A percentile compares a stretch with the other conserved stretches of the same genome.
These are phyloP conservation scores for Excalfactoria chinensis DNA, from an alignment of 2,113 vertebrate species.

Conservation along the genomic window DNA sequence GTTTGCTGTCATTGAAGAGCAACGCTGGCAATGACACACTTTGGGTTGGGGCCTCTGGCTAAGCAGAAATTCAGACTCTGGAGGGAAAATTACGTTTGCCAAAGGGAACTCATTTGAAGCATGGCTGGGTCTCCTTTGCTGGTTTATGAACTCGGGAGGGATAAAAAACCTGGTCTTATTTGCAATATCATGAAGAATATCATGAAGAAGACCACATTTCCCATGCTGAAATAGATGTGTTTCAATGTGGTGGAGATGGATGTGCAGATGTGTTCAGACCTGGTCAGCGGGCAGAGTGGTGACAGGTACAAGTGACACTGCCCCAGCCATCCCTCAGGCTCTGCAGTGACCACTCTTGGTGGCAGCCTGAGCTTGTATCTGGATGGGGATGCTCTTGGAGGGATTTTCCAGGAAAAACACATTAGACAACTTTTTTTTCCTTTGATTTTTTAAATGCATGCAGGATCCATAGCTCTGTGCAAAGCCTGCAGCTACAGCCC, in stretches of 20 bases:
- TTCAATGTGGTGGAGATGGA: not conserved
- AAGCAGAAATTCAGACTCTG: not conserved
- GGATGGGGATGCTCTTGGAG: not conserved
- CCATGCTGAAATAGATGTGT: not conserved
- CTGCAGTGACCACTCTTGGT: not conserved
- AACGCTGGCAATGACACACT: not conserved
- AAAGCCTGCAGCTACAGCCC: not conserved
- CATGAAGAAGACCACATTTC: no score
- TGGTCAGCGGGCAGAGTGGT: not conserved
- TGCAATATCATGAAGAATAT: rapidly evolving
- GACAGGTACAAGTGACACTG: not conserved
- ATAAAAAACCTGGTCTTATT: not conserved
- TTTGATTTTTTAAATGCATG: not conserved
- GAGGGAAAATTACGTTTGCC: not conserved
- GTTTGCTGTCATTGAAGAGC: not conserved
- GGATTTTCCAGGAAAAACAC: constrained; percentile 36
- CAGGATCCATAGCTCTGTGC: not conserved
- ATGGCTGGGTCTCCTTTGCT: not conserved
- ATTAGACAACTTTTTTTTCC: not conserved
- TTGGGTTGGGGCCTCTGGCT: not conserved
- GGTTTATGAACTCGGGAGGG: not conserved
- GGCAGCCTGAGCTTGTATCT: not conserved
- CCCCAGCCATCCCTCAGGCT: not conserved
- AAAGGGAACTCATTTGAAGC: not conserved
- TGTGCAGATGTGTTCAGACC: not conserved